Conservation (phyloP, 2,888 invertebrate genomes). For the Leptinotarsa peninsularis region DNA sequence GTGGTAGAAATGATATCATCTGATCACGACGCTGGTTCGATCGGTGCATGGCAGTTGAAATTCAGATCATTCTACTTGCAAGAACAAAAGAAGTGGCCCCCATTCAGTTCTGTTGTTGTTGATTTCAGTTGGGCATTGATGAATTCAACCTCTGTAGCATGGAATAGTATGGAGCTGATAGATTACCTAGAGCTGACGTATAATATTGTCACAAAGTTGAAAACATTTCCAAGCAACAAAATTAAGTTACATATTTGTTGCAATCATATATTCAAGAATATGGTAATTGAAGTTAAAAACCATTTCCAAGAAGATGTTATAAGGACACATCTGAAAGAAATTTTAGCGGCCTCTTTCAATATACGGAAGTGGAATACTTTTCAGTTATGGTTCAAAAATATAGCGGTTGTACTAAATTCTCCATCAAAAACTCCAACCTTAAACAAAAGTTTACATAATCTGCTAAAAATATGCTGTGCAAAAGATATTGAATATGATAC, state of each 20-base stretch:
- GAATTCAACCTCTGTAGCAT: slow-evolving; percentile 1
- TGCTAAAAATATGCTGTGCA: neutral
- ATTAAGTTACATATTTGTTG: slow-evolving; percentile 1
- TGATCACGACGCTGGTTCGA: neutral
- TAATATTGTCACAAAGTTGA: neutral
- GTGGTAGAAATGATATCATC: slow-evolving; percentile 2
- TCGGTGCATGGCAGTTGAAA: slow-evolving; percentile 1
- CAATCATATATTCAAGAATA: neutral
- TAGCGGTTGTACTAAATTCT: neutral
- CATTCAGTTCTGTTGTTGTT: neutral
- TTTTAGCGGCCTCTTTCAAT: neutral
- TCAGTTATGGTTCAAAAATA: neutral
- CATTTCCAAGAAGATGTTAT: neutral
- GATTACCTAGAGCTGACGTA: neutral
- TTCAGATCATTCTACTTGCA: neutral
- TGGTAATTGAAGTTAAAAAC: neutral
- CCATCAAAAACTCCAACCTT: neutral
- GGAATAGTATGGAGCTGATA: slow-evolving; percentile 1
- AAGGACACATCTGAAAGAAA: neutral
- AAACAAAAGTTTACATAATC: neutral
- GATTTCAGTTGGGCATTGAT: slow-evolving; percentile 2
- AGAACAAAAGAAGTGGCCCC: neutral
- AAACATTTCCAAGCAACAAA: neutral
- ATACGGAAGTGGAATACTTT: neutral
- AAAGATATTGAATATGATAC: neutral